Evolutionary conservation across 2,113 vertebrate species (phyloP).

Genomic region (Sardina pilchardus): DNA sequence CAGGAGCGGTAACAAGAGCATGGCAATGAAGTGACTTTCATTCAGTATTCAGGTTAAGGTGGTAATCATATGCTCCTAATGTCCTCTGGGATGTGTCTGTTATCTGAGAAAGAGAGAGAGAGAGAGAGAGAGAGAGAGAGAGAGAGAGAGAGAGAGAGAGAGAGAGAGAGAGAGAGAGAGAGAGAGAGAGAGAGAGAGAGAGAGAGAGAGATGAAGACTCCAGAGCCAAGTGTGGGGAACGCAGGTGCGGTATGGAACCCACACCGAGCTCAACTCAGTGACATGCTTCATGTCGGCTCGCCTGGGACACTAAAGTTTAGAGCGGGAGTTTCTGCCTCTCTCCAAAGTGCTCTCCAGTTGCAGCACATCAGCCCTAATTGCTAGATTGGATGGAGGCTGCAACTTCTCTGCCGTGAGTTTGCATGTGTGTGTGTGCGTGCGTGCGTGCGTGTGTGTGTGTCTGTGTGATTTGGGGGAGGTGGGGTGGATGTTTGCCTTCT

Average conservation of each 20-base stretch:
- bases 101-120: not conserved
- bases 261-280: not conserved
- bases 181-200: slow-evolving; percentile 1
- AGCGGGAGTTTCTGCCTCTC: not conserved
- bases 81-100: slow-evolving; percentile 4
- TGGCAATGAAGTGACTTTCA: slow-evolving; percentile 11
- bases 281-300: slow-evolving; percentile 27
- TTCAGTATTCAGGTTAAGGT: slow-evolving; percentile 15
- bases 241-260: not conserved
- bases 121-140: not conserved
- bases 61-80: slow-evolving; percentile 25
- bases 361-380: not conserved
- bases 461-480: not conserved
- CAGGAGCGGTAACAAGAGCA: slow-evolving; percentile 5
- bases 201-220: slow-evolving; percentile 17
- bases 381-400: not conserved
- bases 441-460: not conserved
- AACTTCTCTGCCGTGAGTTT: not conserved
- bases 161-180: not conserved
- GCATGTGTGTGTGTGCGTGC: not conserved
- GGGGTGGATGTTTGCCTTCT: not conserved
- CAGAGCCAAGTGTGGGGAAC: not conserved
- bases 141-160: not conserved
- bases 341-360: not conserved
- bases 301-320: not conserved